Percentiles rank a stretch among this genome's conserved stretches.
phyloP scores from a whole-genome alignment of 2,888 invertebrate species.

The Epinotia ramella region DNA sequence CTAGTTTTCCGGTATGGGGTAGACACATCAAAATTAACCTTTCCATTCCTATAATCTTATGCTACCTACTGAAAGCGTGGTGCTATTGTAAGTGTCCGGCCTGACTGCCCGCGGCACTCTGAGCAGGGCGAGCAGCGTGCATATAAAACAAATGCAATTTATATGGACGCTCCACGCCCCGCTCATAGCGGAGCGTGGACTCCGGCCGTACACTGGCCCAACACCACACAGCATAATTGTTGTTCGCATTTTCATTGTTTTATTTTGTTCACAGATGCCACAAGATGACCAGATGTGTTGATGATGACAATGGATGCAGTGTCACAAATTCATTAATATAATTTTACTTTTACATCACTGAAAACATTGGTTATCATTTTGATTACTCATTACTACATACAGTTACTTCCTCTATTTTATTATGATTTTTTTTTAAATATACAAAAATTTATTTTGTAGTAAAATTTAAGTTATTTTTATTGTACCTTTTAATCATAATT shows the following conservation, averaged over 20 bases:
- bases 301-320: slow-evolving; percentile 59
- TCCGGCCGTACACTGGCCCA: too few species aligned
- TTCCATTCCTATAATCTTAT: too few species aligned
- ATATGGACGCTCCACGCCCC: too few species aligned
- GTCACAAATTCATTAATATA: slow-evolving; percentile 33
- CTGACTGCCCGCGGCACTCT: too few species aligned
- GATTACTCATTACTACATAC: slow-evolving; percentile 22
- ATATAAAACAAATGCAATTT: too few species aligned
- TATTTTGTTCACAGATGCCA: slow-evolving; percentile 76
- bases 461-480: slow-evolving; percentile 12
- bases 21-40: too few species aligned
- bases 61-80: too few species aligned
- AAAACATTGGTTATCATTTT: slow-evolving; percentile 29
- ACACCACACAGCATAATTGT: background rate
- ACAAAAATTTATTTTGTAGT: slow-evolving; percentile 31
- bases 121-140: too few species aligned
- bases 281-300: slow-evolving; percentile 83
- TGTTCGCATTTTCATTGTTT: slow-evolving; percentile 13
- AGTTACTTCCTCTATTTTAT: slow-evolving; percentile 24
- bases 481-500: slow-evolving; percentile 31
- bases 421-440: slow-evolving; percentile 10
- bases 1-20: too few species aligned
- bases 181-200: too few species aligned
- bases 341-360: slow-evolving; percentile 39
- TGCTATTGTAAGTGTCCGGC: too few species aligned